These are phyloP conservation scores for Zaprionus tsacasi DNA, from an alignment of 1,140 invertebrate genomes.

Conservation along the genomic window DNA sequence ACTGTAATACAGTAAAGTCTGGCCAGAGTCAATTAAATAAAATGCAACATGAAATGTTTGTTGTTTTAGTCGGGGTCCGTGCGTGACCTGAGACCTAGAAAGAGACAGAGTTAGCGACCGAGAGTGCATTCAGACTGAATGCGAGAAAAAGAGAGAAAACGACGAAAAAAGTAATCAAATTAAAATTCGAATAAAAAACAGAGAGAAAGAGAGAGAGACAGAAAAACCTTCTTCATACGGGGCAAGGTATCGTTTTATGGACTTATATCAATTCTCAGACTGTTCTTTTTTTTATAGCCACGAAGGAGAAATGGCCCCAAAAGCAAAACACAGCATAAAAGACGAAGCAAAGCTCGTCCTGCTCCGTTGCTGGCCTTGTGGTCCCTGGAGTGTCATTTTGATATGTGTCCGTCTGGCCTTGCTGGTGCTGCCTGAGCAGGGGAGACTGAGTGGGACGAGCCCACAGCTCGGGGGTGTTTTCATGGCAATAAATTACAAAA, in stretches of 20 bases:
- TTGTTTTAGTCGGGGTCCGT: slow-evolving; percentile 9
- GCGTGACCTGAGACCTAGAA: slow-evolving; percentile 23
- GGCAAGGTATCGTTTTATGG: slow-evolving; percentile 68
- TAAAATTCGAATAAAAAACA: slow-evolving; percentile 75
- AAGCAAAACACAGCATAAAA: slow-evolving; percentile 50
- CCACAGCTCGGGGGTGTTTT: slow-evolving; percentile 57
- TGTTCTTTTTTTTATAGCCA: slow-evolving; percentile 61
- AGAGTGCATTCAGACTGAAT: background rate
- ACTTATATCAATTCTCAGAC: slow-evolving; percentile 75
- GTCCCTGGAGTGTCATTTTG: slow-evolving; percentile 77
- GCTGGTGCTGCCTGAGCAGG: background rate
- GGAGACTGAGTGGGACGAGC: slow-evolving; percentile 7
- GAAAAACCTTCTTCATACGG: slow-evolving; percentile 27
- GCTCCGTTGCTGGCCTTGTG: slow-evolving; percentile 32
- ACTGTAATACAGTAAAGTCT: slow-evolving; percentile 21
- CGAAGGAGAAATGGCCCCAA: slow-evolving; percentile 58
- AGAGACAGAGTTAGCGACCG: background rate
- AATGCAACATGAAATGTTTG: slow-evolving; percentile 23
- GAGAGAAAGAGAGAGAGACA: slow-evolving; percentile 13
- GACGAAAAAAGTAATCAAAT: slow-evolving; percentile 71
- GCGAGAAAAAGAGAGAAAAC: background rate
- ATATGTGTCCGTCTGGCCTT: slow-evolving; percentile 58
- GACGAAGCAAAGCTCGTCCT: slow-evolving; percentile 58
- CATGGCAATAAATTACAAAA: slow-evolving; percentile 79
- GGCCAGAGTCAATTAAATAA: slow-evolving; percentile 25